phyloP scores from a whole-genome alignment of 2,113 vertebrate genomes.

The Meriones unguiculatus region DNA sequence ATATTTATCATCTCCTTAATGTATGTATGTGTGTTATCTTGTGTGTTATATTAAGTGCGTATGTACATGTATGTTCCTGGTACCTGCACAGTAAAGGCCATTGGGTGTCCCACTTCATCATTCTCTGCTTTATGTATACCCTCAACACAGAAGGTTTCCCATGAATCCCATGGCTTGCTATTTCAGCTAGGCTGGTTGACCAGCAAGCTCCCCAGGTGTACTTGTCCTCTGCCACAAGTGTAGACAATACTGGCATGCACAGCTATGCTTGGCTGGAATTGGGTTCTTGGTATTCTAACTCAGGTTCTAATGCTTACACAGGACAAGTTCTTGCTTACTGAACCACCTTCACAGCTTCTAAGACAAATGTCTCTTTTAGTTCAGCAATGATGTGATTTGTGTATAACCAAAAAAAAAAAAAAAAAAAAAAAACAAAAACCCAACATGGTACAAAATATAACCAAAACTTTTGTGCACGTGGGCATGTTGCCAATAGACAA shows the following conservation, averaged over 20 bases:
- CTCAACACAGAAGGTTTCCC: not conserved
- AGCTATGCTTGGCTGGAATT: not conserved
- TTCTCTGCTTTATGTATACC: not conserved
- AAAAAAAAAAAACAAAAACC: not conserved
- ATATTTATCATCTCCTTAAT: not conserved
- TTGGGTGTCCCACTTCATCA: no score
- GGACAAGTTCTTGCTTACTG: not conserved
- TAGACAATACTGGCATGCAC: not conserved
- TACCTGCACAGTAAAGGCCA: not conserved
- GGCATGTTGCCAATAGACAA: not conserved
- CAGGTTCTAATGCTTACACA: no score
- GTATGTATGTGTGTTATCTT: not conserved
- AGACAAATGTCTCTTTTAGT: not conserved
- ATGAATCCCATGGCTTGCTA: not conserved
- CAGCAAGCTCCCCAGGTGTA: not conserved
- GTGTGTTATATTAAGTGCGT: not conserved
- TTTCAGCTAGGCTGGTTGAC: not conserved
- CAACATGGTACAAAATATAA: not conserved
- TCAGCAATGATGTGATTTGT: not conserved
- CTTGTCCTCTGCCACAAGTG: not conserved
- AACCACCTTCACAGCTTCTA: not conserved
- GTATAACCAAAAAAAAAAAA: not conserved
- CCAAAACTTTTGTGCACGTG: not conserved
- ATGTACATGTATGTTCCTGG: not conserved
- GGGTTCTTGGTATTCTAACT: not conserved